These are phyloP conservation scores for Paedocypris sp. DNA, from an alignment of 2,113 vertebrate species.

Conservation along the genomic window DNA sequence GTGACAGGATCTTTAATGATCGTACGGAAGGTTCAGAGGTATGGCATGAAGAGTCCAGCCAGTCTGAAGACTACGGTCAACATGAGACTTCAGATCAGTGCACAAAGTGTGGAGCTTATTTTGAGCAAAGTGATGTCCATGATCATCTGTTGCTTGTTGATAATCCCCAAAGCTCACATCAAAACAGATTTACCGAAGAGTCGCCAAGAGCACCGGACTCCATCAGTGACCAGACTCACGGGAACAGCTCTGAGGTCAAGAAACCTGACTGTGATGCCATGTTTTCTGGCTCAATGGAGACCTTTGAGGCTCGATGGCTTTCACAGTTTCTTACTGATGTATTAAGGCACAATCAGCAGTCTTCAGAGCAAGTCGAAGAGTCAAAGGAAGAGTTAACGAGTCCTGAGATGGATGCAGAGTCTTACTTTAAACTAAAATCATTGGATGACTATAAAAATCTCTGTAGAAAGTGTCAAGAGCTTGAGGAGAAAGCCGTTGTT, in stretches of 20 bases:
- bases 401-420: not conserved
- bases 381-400: not conserved
- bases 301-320: conserved; percentile 32
- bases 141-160: conserved; percentile 1
- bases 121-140: conserved; percentile 14
- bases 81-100: conserved; percentile 24
- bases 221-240: conserved; percentile 13
- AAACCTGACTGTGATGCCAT: conserved; percentile 22
- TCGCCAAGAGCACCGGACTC: conserved; percentile 13
- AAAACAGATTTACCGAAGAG: conserved; percentile 13
- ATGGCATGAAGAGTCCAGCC: conserved; percentile 22
- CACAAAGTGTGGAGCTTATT: conserved; percentile 19
- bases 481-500: conserved; percentile 33
- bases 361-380: not conserved
- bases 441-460: not conserved
- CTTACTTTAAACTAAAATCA: not conserved
- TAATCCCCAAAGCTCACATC: conserved; percentile 5
- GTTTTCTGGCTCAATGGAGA: conserved; percentile 37
- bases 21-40: not conserved
- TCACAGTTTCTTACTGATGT: conserved; percentile 32
- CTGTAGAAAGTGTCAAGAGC: conserved; percentile 15
- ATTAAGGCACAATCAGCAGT: conserved; percentile 3
- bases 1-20: conserved; percentile 22
- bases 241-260: not conserved
- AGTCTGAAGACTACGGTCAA: not conserved